Conservation (phyloP, 2,797 vertebrate species). For the Selene dorsalis region DNA sequence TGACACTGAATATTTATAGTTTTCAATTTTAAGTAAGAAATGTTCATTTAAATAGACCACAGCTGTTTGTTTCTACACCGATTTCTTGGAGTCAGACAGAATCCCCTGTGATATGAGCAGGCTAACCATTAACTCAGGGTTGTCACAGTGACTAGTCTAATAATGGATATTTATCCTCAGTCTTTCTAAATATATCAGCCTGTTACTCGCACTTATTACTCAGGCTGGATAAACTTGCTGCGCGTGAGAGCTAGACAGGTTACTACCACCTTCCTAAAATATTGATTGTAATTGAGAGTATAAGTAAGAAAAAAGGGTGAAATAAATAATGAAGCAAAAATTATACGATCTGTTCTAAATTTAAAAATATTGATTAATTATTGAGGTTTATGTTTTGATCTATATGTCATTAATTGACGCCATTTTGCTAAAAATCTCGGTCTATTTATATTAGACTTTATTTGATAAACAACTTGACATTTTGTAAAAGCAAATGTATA, state of each 20-base stretch:
- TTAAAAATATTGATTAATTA: neutral
- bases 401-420: neutral
- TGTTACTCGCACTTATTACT: too few relatives aligned
- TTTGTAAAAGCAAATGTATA: neutral
- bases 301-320: neutral
- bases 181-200: too few relatives aligned
- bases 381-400: neutral
- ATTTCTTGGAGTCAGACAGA: neutral
- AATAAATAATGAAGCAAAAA: neutral
- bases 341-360: neutral
- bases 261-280: neutral
- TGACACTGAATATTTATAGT: neutral
- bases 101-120: neutral
- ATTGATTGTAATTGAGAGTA: neutral
- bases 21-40: neutral
- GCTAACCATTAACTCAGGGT: too few relatives aligned
- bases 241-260: neutral
- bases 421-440: neutral
- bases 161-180: too few relatives aligned
- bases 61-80: neutral
- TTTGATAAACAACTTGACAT: neutral
- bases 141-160: too few relatives aligned
- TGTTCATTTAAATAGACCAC: neutral
- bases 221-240: too few relatives aligned
- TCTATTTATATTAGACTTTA: neutral